Evolutionary conservation across 2,113 vertebrate genomes (phyloP).

Genomic region (Dromiciops gliroides): DNA sequence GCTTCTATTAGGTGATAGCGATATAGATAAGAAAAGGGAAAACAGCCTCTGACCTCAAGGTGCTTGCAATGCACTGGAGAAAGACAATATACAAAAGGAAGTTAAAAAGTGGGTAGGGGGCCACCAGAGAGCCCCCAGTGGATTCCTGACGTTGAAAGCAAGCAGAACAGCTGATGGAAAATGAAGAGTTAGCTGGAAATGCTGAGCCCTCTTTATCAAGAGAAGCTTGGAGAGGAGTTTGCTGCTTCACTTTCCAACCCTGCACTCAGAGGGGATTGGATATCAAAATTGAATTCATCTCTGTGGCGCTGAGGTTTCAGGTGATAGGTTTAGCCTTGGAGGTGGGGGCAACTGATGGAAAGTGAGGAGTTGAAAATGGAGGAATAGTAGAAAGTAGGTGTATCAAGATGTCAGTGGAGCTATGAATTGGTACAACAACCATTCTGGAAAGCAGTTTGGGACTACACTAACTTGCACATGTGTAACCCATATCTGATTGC

Average conservation of each 20-base stretch:
- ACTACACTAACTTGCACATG: too few species aligned
- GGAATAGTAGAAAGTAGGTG: not conserved
- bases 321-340: too few species aligned
- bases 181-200: not conserved
- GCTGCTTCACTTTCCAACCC: too few species aligned
- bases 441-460: not conserved
- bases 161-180: not conserved
- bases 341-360: not conserved
- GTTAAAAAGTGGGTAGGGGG: not conserved
- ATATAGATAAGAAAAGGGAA: not conserved
- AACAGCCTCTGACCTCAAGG: not conserved
- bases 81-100: not conserved
- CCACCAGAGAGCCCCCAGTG: not conserved
- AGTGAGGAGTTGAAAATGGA: not conserved
- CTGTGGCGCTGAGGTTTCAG: too few species aligned
- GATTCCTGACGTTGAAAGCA: not conserved
- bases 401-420: not conserved
- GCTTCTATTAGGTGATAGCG: not conserved
- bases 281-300: too few species aligned
- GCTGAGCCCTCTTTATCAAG: too few species aligned
- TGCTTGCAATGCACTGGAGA: not conserved
- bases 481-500: too few species aligned
- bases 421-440: not conserved
- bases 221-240: too few species aligned
- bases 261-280: too few species aligned